Base-by-base conservation (phyloP, 2,888 invertebrate genomes). In the Morpho deidamia region DNA sequence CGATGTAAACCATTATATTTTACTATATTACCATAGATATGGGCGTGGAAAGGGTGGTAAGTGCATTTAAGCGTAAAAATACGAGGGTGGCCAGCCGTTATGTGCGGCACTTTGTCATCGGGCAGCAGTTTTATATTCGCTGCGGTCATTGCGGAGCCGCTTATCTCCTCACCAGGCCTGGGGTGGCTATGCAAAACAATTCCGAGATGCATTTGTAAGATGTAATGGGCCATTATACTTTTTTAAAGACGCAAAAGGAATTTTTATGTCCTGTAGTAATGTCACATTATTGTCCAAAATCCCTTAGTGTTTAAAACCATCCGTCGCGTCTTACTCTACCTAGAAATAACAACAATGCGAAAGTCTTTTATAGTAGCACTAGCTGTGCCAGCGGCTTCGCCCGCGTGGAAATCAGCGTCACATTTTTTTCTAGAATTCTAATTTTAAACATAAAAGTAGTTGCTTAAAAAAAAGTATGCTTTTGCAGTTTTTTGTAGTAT, bases 81-180 rank as follows among this genome's bases (percentile, higher is more conserved):
- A 75, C 68, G 66, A 65, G 70, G 72, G 62, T 23, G 68, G 66
- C 57, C 62, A 64, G 62, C 66, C 73, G 78, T 78, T 79, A 81
- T 71, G 69, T 68, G 67, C 61, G 68, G 74, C 69, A 71, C 71
- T 83, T 75, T 80, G 76, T 83, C 83, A 83, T 82, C 72, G 69
- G 66, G 66, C 68, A 74, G 68, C 76, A 70, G 70, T 74, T 78
- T 82, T 81, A 83, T 79, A 69, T 72, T 65, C 63, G 66, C 71
- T 65, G 69, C 67, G 78, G 81, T 78, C 76, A 73, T 55, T 65
- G 58, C 56, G 55, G 44, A 34, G 51, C 50, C 56, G 56, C 51
- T 63, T 67, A 67, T 68, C 67, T 61, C 54, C 48, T 60, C 56
- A 52, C 62, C 55, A 55, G 56, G 62, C 56, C 58, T 46, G 56